Base-by-base conservation (phyloP, 2,888 invertebrate genomes). In the Lasioglossum oenotherae region DNA sequence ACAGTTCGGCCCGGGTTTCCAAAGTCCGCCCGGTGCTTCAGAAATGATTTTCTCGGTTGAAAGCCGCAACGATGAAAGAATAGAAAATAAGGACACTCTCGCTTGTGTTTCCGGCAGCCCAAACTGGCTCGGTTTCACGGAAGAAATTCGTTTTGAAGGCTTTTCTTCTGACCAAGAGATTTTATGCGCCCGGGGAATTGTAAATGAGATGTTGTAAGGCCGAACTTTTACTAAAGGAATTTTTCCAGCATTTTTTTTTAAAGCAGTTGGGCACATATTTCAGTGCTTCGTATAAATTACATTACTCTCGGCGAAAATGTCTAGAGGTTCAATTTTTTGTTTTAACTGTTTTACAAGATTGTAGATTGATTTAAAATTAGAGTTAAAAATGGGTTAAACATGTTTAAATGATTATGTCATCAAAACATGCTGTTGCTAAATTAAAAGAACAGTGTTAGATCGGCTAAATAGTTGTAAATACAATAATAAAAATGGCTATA, bases 81-180 rank as follows among this genome's bases (percentile, higher is more conserved):
- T 60, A 16, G 16, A 60, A 27, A 19, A 27, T 38, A 75, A 74
- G 31, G 49, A 64, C 23, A 23, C 31, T 31, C 31, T 64, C 44
- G 64, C 49, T 53, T 27, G 38, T 35, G n/a, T 35, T 53, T 19
- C 78, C 49, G 69, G 69, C 38, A 64, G 41, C 31, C 31, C 35
- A 46, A 64, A 76, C 60, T n/a, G n/a, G 60, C 60, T 38, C 69
- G 69, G 69, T 38, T 71, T 71, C 41, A n/a, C 23, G 38, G 69
- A 71, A n/a, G 69, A 38, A 71, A 41, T 41, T 41, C 69, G 69
- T 41, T 38, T 38, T 38, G n/a, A 41, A 38, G 69, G 38, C 12
- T 23, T 38, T 71, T n/a, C 23, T 71, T n/a, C n/a, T 4, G 38
- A 8, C 38, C 5, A 23, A 8, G 38, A 71, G 35, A 71, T 71